Conservation (phyloP, 2,113 vertebrate species). For the Syrmaticus mikado region DNA sequence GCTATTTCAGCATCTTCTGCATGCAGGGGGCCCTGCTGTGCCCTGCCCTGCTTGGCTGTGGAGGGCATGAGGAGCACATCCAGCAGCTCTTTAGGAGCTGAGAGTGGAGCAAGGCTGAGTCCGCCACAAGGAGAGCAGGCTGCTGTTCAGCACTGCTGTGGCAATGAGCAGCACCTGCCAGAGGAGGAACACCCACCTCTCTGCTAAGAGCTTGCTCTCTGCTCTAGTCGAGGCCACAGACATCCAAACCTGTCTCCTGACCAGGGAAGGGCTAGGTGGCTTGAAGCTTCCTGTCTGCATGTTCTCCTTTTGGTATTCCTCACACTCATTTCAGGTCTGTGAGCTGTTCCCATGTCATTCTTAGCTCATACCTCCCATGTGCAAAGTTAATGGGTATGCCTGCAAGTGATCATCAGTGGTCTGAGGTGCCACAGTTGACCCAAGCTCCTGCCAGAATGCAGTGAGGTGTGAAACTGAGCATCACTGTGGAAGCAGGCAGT, state of each 20-base stretch:
- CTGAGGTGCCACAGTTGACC: fast-evolving
- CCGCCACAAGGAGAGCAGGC: neutral
- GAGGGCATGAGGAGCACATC: neutral
- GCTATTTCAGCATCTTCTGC: too few relatives aligned
- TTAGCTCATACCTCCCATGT: fast-evolving
- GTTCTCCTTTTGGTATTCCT: neutral
- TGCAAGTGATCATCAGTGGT: fast-evolving
- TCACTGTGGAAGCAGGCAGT: neutral
- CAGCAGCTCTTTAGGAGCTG: neutral
- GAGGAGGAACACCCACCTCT: neutral
- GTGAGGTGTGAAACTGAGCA: neutral
- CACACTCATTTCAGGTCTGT: fast-evolving
- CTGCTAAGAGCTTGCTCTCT: neutral
- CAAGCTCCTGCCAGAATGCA: neutral
- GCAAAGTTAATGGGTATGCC: fast-evolving
- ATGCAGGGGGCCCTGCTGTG: fast-evolving
- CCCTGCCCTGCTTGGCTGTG: neutral
- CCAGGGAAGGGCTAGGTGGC: neutral
- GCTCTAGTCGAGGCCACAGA: neutral
- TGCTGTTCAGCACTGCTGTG: neutral
- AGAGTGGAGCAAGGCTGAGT: neutral
- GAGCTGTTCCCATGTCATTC: fast-evolving
- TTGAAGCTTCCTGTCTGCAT: neutral
- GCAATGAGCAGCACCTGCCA: neutral
- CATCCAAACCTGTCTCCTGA: neutral